These are phyloP conservation scores for Stenchaetothrips biformis DNA, from an alignment of 2,888 invertebrate genomes.

Conservation along the genomic window DNA sequence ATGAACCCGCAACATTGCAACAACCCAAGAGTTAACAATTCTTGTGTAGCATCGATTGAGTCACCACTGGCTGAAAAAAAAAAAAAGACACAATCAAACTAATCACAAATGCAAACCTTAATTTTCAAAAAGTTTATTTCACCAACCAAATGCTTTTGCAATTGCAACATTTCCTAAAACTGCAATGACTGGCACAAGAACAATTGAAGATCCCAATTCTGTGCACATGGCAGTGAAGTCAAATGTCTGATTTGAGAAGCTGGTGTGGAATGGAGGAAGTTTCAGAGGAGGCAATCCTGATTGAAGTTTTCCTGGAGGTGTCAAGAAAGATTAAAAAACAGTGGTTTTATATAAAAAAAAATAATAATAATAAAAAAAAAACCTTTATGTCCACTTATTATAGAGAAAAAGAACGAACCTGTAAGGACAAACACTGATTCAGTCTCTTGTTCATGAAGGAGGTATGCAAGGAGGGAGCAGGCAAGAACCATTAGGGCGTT, in stretches of 20 bases:
- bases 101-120: not conserved
- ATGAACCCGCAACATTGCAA: conserved; percentile 82
- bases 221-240: conserved; percentile 65
- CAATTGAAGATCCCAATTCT: conserved; percentile 77
- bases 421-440: conserved; percentile 67
- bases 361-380: no score
- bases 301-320: conserved; percentile 45
- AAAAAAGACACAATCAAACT: conserved; percentile 27
- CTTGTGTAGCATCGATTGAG: conserved; percentile 83
- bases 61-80: conserved; percentile 62
- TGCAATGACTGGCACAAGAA: conserved; percentile 82
- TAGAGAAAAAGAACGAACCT: conserved; percentile 49
- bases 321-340: conserved; percentile 22
- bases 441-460: conserved; percentile 50
- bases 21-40: conserved; percentile 77
- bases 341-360: no score
- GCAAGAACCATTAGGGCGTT: conserved; percentile 77
- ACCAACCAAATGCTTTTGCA: conserved; percentile 84
- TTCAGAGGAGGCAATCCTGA: conserved; percentile 67
- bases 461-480: conserved; percentile 64
- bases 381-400: no score
- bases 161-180: conserved; percentile 93
- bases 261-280: conserved; percentile 67
- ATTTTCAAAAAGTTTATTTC: not conserved
- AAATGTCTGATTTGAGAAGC: conserved; percentile 54